Evolutionary conservation across 2,797 vertebrate species (phyloP).

Genomic region (Danio choprae): DNA sequence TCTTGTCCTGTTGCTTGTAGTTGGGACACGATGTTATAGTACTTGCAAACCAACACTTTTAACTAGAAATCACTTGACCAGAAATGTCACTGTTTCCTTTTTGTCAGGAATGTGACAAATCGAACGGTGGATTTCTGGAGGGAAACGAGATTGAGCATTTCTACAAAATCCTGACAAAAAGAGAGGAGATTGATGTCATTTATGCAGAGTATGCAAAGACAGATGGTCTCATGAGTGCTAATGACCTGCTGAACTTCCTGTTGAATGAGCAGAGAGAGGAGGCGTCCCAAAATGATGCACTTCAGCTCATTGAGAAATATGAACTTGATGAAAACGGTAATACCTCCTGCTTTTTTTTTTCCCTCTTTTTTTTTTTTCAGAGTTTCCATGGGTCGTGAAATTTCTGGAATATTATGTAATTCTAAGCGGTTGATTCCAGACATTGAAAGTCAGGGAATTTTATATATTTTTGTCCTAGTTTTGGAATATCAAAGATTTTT

Average conservation of each 20-base stretch:
- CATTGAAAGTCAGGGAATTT: too few species aligned
- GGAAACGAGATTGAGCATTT: constrained; percentile 90
- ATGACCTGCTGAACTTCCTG: constrained; percentile 86
- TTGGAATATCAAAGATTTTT: too few species aligned
- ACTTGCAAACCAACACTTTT: too few species aligned
- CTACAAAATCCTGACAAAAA: constrained; percentile 88
- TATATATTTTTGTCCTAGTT: too few species aligned
- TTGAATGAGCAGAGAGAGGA: constrained; percentile 82
- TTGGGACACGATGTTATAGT: too few species aligned
- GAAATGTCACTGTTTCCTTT: not conserved
- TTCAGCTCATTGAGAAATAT: constrained; percentile 85
- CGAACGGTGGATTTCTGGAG: constrained; percentile 85
- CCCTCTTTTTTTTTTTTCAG: not conserved
- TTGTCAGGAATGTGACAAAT: constrained; percentile 89
- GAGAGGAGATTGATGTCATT: constrained; percentile 87
- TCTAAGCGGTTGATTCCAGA: too few species aligned
- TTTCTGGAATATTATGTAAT: too few species aligned
- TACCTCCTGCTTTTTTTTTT: constrained; percentile 31
- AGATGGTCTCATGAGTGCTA: constrained; percentile 78
- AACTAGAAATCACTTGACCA: not conserved
- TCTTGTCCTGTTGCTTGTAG: too few species aligned
- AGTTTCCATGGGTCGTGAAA: too few species aligned
- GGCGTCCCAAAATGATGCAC: constrained; percentile 74
- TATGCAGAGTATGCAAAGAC: constrained; percentile 79
- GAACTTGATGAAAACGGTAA: constrained; percentile 90